Evolutionary conservation across 2,888 invertebrate genomes (phyloP).

Genomic region (Parapristionchus giblindavisi): DNA sequence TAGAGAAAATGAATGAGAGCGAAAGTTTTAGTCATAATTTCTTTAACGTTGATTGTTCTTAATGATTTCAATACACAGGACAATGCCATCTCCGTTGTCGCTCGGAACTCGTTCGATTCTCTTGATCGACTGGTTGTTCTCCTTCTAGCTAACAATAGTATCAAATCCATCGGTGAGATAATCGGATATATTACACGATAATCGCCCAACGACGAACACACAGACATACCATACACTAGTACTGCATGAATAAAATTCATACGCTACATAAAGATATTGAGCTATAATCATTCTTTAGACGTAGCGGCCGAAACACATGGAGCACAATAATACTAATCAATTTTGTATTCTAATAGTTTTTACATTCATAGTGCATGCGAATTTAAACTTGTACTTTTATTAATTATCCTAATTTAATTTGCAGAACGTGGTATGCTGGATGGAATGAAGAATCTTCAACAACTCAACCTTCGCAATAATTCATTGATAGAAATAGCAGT

Average conservation of each 20-base stretch:
- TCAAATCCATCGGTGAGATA: slow-evolving; percentile 78
- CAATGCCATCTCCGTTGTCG: slow-evolving; percentile 62
- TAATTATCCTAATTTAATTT: slow-evolving; percentile 29
- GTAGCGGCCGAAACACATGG: too few species aligned
- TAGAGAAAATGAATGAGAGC: too few species aligned
- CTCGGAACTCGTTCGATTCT: slow-evolving; percentile 68
- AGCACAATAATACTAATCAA: too few species aligned
- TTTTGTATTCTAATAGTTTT: too few species aligned
- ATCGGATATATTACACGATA: too few species aligned
- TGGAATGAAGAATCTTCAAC: slow-evolving; percentile 78
- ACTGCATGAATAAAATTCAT: neutral
- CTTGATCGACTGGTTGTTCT: slow-evolving; percentile 79
- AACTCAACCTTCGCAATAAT: slow-evolving; percentile 61
- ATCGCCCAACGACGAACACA: neutral
- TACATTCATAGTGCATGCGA: too few species aligned
- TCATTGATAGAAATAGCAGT: slow-evolving; percentile 47
- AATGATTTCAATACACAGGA: slow-evolving; percentile 42
- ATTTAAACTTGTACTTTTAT: too few species aligned
- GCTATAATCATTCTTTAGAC: too few species aligned
- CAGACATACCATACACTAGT: too few species aligned
- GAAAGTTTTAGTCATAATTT: too few species aligned
- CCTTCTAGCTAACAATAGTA: slow-evolving; percentile 82
- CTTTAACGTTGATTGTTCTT: too few species aligned
- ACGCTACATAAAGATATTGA: neutral
- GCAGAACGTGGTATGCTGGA: slow-evolving; percentile 66